These are phyloP conservation scores for Alosa alosa DNA, from an alignment of 2,113 vertebrate genomes.

Conservation along the genomic window DNA sequence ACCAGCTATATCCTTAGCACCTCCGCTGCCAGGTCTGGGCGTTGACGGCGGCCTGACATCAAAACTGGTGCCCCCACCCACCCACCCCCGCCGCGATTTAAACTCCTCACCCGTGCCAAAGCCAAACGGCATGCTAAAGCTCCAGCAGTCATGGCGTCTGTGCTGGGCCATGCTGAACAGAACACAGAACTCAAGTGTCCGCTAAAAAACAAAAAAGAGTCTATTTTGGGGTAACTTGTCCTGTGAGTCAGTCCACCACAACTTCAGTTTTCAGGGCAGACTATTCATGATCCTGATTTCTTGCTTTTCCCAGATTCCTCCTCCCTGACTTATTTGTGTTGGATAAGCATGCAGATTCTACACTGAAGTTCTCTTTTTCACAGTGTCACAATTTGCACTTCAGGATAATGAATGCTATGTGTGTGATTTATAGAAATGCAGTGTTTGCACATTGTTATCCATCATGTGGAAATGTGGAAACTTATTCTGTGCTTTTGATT, in stretches of 20 bases:
- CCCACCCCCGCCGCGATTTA: conserved; percentile 38
- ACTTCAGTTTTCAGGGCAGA: neutral
- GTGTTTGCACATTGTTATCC: neutral
- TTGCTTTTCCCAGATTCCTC: neutral
- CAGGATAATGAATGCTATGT: neutral
- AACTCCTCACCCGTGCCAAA: conserved; percentile 31
- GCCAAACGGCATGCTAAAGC: conserved; percentile 1
- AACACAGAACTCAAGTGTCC: neutral
- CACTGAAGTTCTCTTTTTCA: neutral
- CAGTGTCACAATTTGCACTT: neutral
- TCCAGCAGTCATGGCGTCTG: neutral
- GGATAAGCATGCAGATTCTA: neutral
- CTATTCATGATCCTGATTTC: neutral
- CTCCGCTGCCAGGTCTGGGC: conserved; percentile 19
- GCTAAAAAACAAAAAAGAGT: neutral
- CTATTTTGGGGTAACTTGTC: neutral
- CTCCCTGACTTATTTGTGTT: neutral
- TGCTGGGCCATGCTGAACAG: neutral
- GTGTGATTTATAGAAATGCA: neutral
- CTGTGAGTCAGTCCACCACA: neutral
- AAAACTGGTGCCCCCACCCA: conserved; percentile 29
- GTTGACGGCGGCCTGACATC: conserved; percentile 32
- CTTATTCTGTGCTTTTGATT: neutral
- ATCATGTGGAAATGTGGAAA: neutral
- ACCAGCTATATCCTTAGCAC: conserved; percentile 37